Evolutionary conservation across 2,797 vertebrate species (phyloP).

Genomic region (Otus scops): DNA sequence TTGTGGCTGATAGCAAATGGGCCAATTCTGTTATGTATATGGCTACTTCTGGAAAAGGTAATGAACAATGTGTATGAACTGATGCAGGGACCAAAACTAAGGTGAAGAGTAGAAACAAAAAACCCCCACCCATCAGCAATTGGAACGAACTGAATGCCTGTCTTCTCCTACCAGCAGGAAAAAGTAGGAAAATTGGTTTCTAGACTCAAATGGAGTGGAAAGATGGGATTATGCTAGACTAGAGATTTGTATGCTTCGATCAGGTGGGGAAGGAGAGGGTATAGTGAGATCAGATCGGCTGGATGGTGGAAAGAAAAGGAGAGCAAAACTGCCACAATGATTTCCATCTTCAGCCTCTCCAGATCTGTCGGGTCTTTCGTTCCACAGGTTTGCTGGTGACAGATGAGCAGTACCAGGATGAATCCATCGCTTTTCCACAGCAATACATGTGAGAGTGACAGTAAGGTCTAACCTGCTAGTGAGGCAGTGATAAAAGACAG

Average conservation of each 20-base stretch:
- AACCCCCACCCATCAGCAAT: fast-evolving
- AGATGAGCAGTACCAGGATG: neutral
- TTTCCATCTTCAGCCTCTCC: neutral
- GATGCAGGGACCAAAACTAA: neutral
- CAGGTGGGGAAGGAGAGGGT: neutral
- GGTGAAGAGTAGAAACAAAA: neutral
- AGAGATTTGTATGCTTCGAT: neutral
- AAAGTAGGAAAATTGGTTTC: neutral
- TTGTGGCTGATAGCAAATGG: neutral
- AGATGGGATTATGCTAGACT: neutral
- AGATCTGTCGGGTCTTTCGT: neutral
- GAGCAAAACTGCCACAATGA: neutral
- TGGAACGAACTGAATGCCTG: neutral
- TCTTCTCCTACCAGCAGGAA: neutral
- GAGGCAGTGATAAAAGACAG: neutral
- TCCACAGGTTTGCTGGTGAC: neutral
- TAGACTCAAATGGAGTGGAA: neutral
- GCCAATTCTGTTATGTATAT: neutral
- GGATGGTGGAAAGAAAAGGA: neutral
- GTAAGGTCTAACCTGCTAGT: neutral
- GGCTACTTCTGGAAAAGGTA: neutral
- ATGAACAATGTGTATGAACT: neutral
- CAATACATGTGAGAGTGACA: neutral
- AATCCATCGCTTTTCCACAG: neutral
- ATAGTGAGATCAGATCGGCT: neutral